These are phyloP conservation scores for Indicator indicator DNA, from an alignment of 2,113 vertebrate genomes.

Conservation along the genomic window DNA sequence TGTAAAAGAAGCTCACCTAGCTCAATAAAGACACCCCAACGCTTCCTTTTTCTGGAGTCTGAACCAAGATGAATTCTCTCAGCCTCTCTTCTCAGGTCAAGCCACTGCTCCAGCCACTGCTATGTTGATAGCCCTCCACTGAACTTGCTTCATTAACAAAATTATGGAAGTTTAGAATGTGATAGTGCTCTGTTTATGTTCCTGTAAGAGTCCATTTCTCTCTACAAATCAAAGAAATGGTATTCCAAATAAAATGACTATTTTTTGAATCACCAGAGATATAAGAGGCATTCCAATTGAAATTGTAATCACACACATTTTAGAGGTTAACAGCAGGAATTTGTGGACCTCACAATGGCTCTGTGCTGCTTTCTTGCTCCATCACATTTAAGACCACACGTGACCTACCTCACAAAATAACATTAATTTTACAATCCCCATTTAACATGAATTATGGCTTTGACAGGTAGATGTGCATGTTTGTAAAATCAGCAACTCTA, in stretches of 20 bases:
- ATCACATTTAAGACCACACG: background rate
- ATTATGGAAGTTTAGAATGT: background rate
- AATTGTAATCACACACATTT: background rate
- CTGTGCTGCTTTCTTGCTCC: background rate
- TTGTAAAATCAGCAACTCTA: slow-evolving; percentile 32
- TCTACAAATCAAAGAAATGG: background rate
- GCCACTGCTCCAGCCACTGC: background rate
- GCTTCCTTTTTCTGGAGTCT: background rate
- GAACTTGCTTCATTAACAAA: background rate
- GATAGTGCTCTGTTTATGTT: background rate
- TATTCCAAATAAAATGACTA: background rate
- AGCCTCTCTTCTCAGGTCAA: background rate
- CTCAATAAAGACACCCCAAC: background rate
- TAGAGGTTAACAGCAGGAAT: background rate
- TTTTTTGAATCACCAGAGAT: background rate
- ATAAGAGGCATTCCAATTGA: background rate
- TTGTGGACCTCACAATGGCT: background rate
- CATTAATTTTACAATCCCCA: background rate
- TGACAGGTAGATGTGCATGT: slow-evolving; percentile 5
- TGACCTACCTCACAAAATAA: background rate
- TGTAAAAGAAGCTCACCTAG: background rate
- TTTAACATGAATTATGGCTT: slow-evolving; percentile 4
- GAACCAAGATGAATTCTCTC: background rate
- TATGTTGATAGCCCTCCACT: background rate
- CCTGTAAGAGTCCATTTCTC: background rate